Evolutionary conservation across 2,888 invertebrate genomes (phyloP).

Genomic region (Papilio gigon): DNA sequence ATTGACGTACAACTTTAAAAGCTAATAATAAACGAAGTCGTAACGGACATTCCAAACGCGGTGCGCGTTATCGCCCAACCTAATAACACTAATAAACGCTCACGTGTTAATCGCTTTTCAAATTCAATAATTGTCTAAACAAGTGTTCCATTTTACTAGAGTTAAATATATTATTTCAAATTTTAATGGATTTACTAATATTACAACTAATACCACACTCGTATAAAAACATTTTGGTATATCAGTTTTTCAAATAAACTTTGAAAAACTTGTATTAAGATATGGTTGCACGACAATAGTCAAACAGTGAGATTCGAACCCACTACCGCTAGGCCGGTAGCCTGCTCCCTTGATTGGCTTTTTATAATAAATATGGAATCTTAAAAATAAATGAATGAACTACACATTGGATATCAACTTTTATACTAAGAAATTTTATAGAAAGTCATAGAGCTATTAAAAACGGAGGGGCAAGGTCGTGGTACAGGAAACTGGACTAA

Average conservation of each 20-base stretch:
- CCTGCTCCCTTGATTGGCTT: too few species aligned
- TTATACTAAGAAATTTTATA: neutral
- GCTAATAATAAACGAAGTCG: constrained; percentile 9
- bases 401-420: neutral
- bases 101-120: constrained; percentile 23
- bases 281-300: too few species aligned
- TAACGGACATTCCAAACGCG: constrained; percentile 19
- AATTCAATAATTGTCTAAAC: neutral
- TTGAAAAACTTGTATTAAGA: too few species aligned
- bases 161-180: too few species aligned
- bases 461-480: constrained; percentile 28
- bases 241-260: too few species aligned
- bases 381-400: constrained; percentile 16
- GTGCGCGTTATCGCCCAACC: constrained; percentile 15
- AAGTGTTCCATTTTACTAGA: neutral
- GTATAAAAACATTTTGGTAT: too few species aligned
- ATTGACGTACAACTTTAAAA: neutral
- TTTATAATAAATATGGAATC: too few species aligned
- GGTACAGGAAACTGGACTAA: constrained; percentile 19
- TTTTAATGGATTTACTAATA: too few species aligned
- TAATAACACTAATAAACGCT: constrained; percentile 16
- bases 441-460: constrained; percentile 7
- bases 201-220: too few species aligned
- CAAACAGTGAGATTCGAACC: too few species aligned
- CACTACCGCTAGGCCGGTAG: too few species aligned